Base-by-base conservation (phyloP, 2,113 vertebrate species). In the Zosterops lateralis region DNA sequence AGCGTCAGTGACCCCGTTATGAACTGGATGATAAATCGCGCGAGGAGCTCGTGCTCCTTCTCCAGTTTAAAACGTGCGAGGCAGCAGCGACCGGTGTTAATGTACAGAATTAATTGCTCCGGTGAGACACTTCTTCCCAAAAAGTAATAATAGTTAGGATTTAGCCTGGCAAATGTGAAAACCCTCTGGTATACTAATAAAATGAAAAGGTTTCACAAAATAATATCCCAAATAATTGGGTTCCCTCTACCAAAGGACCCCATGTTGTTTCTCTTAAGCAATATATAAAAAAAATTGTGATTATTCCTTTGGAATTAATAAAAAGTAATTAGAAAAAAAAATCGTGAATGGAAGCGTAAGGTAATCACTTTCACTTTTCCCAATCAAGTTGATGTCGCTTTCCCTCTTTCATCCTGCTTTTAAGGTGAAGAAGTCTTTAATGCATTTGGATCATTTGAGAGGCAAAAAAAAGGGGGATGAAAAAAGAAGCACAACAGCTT, bases 261-360 rank as follows among this genome's bases (percentile, higher is more conserved):
- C 97, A 96, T 98, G 97, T 97, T 96, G 97, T 96, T 98, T 96
- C 95, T 98, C 96, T 97, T 96, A 96, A 98, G 96, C 22, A 74
- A 95, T 93, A 93, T 95, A 82, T 88, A 12, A 96, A 97, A 97
- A 97, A 98, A 97, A 96, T 8, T 17, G 92, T 97, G 96, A 97
- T 97, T 98, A 97, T 96, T 98, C 98, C 98, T 98, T 97, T 97
- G 96, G 97, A 97, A 97, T 98, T 98, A 96, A 97, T 98, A 97
- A 98, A 98, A 94, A 22, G 83, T 97, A 97, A 97, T 97, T 96
- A 96, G 88, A 75, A 95, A 97, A 75, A 95, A 97, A 92, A 97
- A 95, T 93, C 94, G 96, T 95, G 87, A 83, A 96, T 95, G 92
- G 85, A 95, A 95, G 79, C 2, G 0, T 89, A 74, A 92, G 89